Evolutionary conservation across 2,113 vertebrate species (phyloP).

Genomic region (Pelusios castaneus): DNA sequence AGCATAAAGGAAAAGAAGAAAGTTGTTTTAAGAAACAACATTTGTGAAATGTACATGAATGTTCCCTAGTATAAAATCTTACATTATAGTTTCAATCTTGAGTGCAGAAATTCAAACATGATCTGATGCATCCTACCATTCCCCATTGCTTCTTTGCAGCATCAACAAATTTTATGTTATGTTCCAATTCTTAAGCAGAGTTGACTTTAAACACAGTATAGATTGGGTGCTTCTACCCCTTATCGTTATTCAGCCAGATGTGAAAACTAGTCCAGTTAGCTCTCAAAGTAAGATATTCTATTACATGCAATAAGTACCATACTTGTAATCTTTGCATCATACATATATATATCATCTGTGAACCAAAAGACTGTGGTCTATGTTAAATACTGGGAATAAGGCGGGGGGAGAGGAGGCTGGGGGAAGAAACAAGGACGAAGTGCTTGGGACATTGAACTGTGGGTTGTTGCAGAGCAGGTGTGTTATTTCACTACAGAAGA

Average conservation of each 20-base stretch:
- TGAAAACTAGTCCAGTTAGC: background rate
- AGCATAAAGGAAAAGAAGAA: too few species aligned
- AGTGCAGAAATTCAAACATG: rapidly evolving
- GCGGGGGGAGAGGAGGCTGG: too few species aligned
- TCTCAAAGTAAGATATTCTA: background rate
- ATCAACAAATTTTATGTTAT: background rate
- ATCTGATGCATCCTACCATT: background rate
- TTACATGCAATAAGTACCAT: background rate
- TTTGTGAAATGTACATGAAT: constrained; percentile 8
- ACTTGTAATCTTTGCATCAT: background rate
- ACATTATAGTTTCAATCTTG: background rate
- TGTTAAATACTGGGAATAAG: background rate
- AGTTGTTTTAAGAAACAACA: background rate
- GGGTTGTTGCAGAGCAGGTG: background rate
- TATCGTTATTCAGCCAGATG: background rate
- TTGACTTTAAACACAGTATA: background rate
- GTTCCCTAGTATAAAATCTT: background rate
- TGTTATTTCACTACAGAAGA: background rate
- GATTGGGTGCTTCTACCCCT: background rate
- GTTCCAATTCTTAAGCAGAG: background rate
- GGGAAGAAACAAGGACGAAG: background rate
- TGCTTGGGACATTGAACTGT: background rate
- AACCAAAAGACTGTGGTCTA: background rate
- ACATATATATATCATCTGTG: background rate
- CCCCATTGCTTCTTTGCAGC: background rate